Base-by-base conservation (phyloP, 2,888 invertebrate species). In the Synanthedon andrenaeformis region DNA sequence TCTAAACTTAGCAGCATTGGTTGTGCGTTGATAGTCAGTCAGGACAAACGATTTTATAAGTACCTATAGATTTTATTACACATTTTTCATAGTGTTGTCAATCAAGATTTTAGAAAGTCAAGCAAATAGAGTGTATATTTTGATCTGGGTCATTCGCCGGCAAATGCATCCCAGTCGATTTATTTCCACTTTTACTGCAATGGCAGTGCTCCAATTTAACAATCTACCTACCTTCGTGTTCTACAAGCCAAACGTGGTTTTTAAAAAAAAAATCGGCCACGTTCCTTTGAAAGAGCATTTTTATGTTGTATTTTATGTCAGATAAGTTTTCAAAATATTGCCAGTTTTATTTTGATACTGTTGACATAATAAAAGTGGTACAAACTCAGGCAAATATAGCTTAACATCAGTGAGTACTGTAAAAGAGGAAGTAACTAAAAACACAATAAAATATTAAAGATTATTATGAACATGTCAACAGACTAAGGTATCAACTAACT, bases 181-280 rank as follows among this genome's bases (percentile, higher is more conserved):
- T 83, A 82, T 85, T 74, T 73, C 82, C 79, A 84, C 82, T 85
- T 85, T 85, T 83, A 81, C 85, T 83, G 82, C 79, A 77, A 78
- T 85, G 86, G 86, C 86, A 83, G 67, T 72, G 71, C 72, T 80
- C 86, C 85, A 85, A 84, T 79, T 79, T 69, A 63, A 76, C 74
- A 79, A 80, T 81, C 77, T 76, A 77, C 35, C 35, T 35, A 35
- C 75, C 68, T 41, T 45, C 42, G 66, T 76, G 76, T 74, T 79
- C 72, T 77, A 76, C 76, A 77, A 75, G 70, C 74, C 73, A 78
- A 76, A 76, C 75, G 79, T 72, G 76, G 76, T 80, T 78, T 75
- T 72, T 67, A 70, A 75, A 81, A 79, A 75, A 81, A 79, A 66
- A 72, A 35, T 10, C 10, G 35, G 35, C 72, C 69, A 52, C n/a